A percentile compares a stretch with the other conserved stretches of the same genome.
phyloP scores from a whole-genome alignment of 2,888 invertebrate species.

The Lycia hirtaria region DNA sequence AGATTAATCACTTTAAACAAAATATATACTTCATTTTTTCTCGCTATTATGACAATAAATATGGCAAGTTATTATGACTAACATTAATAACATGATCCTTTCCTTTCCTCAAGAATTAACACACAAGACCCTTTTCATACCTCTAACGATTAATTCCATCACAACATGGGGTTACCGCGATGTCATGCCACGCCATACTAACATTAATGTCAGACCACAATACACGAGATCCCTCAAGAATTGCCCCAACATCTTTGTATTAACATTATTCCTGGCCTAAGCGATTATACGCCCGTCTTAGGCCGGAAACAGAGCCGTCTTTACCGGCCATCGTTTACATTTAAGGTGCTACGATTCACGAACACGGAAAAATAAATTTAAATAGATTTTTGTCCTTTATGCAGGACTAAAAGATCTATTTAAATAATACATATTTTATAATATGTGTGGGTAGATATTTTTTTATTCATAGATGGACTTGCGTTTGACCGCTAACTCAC shows the following conservation, averaged over 20 bases:
- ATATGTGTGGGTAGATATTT: too few species aligned
- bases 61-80: neutral
- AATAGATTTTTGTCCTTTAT: too few species aligned
- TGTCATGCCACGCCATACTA: constrained; percentile 13
- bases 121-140: constrained; percentile 5
- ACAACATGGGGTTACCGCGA: constrained; percentile 3
- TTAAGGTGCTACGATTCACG: too few species aligned
- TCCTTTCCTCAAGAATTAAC: constrained; percentile 7
- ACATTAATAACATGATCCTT: neutral
- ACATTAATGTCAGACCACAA: constrained; percentile 18
- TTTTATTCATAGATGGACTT: too few species aligned
- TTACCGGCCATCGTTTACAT: constrained; percentile 22
- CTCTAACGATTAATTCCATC: constrained; percentile 11
- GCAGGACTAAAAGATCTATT: too few species aligned
- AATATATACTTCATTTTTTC: too few species aligned
- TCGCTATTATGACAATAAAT: neutral
- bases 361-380: too few species aligned
- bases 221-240: constrained; percentile 24
- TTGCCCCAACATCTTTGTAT: constrained; percentile 26
- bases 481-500: too few species aligned
- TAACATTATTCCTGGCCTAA: constrained; percentile 29
- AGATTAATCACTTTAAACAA: too few species aligned
- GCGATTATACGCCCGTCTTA: constrained; percentile 32
- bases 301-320: constrained; percentile 29
- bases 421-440: too few species aligned